These are phyloP conservation scores for Drosophila subquinaria DNA, from an alignment of 2,888 invertebrate genomes.

Conservation along the genomic window DNA sequence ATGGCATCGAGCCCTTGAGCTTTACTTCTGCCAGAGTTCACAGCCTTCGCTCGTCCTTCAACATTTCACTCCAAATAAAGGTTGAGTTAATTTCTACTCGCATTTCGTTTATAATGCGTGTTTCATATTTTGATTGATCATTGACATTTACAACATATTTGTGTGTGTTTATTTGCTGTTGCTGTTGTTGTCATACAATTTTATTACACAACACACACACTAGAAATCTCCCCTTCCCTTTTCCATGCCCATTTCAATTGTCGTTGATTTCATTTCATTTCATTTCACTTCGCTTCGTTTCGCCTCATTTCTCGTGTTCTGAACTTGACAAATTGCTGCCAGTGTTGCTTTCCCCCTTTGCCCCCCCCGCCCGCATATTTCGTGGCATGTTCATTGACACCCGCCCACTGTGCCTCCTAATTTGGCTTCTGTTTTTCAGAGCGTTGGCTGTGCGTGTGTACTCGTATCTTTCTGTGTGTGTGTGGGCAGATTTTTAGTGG, in stretches of 20 bases:
- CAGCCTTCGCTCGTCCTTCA: constrained; percentile 48
- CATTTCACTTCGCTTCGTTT: constrained; percentile 29
- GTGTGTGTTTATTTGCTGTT: constrained; percentile 45
- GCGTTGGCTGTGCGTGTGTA: constrained; percentile 27
- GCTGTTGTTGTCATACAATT: constrained; percentile 53
- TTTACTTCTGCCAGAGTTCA: constrained; percentile 39
- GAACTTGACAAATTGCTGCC: constrained; percentile 56
- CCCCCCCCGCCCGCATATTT: constrained; percentile 29
- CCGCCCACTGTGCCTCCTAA: constrained; percentile 70
- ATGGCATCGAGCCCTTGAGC: constrained; percentile 57
- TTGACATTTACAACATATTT: constrained; percentile 83
- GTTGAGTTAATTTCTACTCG: constrained; percentile 45
- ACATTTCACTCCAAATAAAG: constrained; percentile 15
- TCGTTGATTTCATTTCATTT: constrained; percentile 47
- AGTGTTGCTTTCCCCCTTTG: not conserved
- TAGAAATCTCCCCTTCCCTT: constrained; percentile 26
- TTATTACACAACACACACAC: constrained; percentile 61
- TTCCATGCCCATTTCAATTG: constrained; percentile 46
- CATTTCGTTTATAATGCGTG: constrained; percentile 47
- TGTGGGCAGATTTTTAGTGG: constrained; percentile 64
- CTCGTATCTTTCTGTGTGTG: no score
- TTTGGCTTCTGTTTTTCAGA: constrained; percentile 55
- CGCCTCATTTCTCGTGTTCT: constrained; percentile 52
- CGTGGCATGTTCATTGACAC: constrained; percentile 46
- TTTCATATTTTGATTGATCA: constrained; percentile 82